These are phyloP conservation scores for Pionites leucogaster DNA, from an alignment of 2,113 vertebrate genomes.

Conservation along the genomic window DNA sequence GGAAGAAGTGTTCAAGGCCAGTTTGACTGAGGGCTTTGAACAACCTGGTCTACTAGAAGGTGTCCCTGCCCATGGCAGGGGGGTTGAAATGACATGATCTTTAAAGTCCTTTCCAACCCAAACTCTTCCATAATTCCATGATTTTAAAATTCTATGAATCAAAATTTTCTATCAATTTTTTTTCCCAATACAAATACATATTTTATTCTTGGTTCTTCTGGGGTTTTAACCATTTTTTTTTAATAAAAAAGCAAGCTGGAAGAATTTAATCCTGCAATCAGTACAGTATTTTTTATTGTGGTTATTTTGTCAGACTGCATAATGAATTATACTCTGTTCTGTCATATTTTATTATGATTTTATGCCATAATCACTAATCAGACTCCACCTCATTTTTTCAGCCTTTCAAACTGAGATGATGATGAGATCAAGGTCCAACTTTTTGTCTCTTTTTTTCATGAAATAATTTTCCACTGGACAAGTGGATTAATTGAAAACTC, in stretches of 20 bases:
- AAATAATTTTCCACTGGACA: neutral
- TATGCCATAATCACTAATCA: neutral
- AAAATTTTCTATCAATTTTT: neutral
- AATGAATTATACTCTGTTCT: neutral
- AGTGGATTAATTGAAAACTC: neutral
- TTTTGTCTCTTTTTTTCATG: neutral
- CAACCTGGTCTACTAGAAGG: neutral
- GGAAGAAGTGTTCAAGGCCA: neutral
- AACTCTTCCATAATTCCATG: neutral
- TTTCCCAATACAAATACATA: neutral
- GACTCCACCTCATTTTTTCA: neutral
- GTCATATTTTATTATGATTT: neutral
- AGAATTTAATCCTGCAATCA: neutral
- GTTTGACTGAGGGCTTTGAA: neutral
- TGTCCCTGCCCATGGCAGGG: neutral
- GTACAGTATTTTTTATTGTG: neutral
- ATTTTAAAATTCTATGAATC: neutral
- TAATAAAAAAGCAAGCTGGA: neutral
- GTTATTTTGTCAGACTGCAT: neutral
- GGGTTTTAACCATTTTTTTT: too few species aligned
- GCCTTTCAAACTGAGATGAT: neutral
- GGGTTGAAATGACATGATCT: neutral
- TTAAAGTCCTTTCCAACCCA: neutral
- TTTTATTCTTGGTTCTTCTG: neutral
- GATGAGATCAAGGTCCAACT: rapidly evolving